Evolutionary conservation across 2,797 vertebrate species (phyloP).

Genomic region (Etheostoma nigrum): DNA sequence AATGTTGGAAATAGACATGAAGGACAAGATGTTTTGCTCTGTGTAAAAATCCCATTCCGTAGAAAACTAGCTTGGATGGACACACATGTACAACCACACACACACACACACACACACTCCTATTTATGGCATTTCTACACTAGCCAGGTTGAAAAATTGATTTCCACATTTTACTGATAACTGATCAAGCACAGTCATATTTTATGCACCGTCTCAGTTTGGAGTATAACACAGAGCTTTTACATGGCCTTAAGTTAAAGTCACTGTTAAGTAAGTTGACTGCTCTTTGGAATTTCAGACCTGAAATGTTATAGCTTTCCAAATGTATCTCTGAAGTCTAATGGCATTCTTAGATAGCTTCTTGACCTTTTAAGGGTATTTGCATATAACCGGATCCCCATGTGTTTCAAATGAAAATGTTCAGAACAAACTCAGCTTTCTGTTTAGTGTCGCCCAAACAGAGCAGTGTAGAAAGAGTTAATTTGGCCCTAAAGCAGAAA

Average conservation of each 20-base stretch:
- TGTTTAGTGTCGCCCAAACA: no score
- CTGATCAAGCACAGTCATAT: no score
- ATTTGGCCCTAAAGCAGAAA: no score
- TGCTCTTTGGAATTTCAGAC: neutral
- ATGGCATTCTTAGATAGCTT: no score
- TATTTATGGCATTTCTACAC: neutral
- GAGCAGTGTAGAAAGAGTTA: no score
- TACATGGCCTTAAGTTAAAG: neutral
- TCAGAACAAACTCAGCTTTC: no score
- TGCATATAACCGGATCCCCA: no score
- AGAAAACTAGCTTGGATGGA: neutral
- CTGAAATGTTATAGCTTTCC: neutral
- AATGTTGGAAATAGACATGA: conserved; percentile 25
- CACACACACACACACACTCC: neutral
- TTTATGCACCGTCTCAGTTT: neutral
- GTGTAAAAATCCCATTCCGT: neutral
- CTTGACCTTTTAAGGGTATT: no score
- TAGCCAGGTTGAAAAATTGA: neutral
- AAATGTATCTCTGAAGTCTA: no score
- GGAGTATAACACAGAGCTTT: neutral
- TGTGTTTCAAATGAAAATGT: no score
- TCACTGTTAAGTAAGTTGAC: neutral
- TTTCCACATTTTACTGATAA: conserved; percentile 2
- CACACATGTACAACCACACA: no score
- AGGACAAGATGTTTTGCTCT: conserved; percentile 8